Conservation (phyloP, 2,797 vertebrate species). For the Heteromormyrus szaboi region DNA sequence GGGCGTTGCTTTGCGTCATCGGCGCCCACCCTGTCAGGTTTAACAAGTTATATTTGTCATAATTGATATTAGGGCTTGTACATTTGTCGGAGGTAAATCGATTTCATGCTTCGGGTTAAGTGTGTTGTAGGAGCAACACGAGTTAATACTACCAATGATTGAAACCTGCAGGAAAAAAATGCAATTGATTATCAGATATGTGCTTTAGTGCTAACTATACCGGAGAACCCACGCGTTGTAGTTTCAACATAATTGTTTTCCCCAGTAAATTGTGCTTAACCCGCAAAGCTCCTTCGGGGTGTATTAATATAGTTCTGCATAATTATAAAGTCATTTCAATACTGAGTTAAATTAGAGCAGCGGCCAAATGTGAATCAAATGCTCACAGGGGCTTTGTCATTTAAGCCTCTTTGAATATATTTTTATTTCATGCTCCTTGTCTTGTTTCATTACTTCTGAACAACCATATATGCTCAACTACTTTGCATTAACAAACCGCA, state of each 20-base stretch:
- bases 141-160: slow-evolving; percentile 24
- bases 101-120: slow-evolving; percentile 22
- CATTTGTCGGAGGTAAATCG: slow-evolving; percentile 25
- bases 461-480: background rate
- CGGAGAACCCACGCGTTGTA: background rate
- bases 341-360: background rate
- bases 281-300: background rate
- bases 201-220: background rate
- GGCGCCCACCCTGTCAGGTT: background rate
- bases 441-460: background rate
- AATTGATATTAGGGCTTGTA: slow-evolving; percentile 22
- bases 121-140: slow-evolving; percentile 1
- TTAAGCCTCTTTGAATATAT: background rate
- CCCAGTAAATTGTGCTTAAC: background rate
- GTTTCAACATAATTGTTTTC: slow-evolving; percentile 3
- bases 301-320: slow-evolving; percentile 3
- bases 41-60: background rate
- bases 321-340: background rate
- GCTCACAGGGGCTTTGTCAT: background rate
- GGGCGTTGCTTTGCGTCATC: background rate
- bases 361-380: background rate
- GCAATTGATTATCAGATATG: background rate
- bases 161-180: background rate
- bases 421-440: background rate
- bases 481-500: background rate